Conservation (phyloP, 1,140 invertebrate species). For the Rhagoletis zephyria region DNA sequence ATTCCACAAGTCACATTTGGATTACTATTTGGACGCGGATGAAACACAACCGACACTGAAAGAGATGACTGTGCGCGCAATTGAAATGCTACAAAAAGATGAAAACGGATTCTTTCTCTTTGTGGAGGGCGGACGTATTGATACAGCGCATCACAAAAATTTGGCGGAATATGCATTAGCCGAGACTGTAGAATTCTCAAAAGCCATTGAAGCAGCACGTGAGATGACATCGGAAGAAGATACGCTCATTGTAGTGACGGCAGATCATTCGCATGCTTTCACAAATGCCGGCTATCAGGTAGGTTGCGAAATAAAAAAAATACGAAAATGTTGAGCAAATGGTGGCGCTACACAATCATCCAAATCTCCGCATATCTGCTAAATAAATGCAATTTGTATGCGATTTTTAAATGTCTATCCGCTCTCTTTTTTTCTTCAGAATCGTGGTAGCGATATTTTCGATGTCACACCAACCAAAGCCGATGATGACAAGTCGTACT, state of each 20-base stretch:
- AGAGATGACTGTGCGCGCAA: constrained; percentile 88
- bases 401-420: not conserved
- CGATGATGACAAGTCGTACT: constrained; percentile 76
- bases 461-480: constrained; percentile 69
- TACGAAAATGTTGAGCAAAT: too few relatives aligned
- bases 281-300: constrained; percentile 78
- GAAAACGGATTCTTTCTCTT: constrained; percentile 81
- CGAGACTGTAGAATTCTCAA: constrained; percentile 78
- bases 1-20: constrained; percentile 75
- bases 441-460: constrained; percentile 75
- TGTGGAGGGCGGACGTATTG: constrained; percentile 82
- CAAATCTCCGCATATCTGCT: too few relatives aligned
- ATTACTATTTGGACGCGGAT: constrained; percentile 75
- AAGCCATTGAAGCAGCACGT: constrained; percentile 75
- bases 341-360: too few relatives aligned
- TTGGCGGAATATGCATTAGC: constrained; percentile 80
- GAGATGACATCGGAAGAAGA: constrained; percentile 76
- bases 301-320: constrained; percentile 54
- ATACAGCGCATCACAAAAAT: constrained; percentile 86
- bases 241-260: constrained; percentile 80
- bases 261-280: constrained; percentile 82
- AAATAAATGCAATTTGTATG: too few relatives aligned
- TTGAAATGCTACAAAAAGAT: constrained; percentile 83
- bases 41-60: constrained; percentile 79
- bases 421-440: constrained; percentile 55